Evolutionary conservation across 1,140 invertebrate species (phyloP).

Genomic region (Triops longicaudatus): DNA sequence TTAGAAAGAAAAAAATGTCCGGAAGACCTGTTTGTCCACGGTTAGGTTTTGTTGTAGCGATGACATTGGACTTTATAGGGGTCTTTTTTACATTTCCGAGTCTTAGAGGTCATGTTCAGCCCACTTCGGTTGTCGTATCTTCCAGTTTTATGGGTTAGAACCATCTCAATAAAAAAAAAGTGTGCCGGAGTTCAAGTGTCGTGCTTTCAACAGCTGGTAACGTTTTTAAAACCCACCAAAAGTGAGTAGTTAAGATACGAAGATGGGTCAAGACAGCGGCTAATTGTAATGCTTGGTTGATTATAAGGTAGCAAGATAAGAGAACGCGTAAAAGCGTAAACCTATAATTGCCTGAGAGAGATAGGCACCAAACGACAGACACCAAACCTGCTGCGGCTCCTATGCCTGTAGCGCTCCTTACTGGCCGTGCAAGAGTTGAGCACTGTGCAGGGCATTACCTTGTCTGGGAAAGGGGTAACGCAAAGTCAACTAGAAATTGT

Average conservation of each 20-base stretch:
- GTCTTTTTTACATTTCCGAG: neutral
- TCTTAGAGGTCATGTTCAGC: neutral
- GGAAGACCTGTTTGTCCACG: neutral
- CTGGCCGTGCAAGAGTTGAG: neutral
- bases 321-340: conserved; percentile 12
- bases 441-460: neutral
- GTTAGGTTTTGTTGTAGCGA: neutral
- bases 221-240: neutral
- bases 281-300: conserved; percentile 15
- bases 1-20: neutral
- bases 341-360: neutral
- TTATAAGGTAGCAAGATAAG: conserved; percentile 13
- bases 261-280: neutral
- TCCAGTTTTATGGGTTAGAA: neutral
- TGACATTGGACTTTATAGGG: neutral
- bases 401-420: neutral
- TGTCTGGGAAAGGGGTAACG: neutral
- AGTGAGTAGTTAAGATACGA: conserved; percentile 8
- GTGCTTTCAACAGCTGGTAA: neutral
- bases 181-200: neutral
- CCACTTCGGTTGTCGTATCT: neutral
- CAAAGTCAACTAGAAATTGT: no score
- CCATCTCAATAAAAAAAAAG: neutral
- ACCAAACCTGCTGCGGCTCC: neutral
- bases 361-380: neutral